Conservation (phyloP, 2,113 vertebrate species). For the Polypterus senegalus region DNA sequence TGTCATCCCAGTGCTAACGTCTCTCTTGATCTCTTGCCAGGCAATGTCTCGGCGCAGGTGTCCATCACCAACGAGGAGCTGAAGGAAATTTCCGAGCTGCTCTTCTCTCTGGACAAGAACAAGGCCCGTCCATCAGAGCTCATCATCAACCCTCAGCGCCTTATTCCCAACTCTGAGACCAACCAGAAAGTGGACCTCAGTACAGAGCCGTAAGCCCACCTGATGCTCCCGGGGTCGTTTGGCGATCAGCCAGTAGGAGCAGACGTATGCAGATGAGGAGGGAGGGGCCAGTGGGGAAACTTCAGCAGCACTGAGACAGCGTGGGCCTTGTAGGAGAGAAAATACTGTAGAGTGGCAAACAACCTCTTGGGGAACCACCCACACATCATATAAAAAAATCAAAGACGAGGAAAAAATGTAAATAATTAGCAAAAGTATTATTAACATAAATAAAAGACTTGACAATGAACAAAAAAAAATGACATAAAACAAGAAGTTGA, state of each 20-base stretch:
- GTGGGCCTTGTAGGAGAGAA: no score
- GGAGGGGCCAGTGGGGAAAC: no score
- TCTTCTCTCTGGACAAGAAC: conserved; percentile 65
- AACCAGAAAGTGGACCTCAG: conserved; percentile 41
- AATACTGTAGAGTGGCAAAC: background rate
- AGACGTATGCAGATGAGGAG: no score
- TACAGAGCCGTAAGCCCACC: conserved; percentile 49
- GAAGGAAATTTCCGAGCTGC: conserved; percentile 58
- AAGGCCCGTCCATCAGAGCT: conserved; percentile 56
- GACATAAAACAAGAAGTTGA: no score
- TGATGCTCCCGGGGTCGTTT: background rate
- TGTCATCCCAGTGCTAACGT: no score
- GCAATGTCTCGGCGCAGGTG: conserved; percentile 12
- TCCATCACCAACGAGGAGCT: conserved; percentile 56
- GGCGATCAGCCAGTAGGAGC: no score
- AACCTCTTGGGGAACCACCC: background rate
- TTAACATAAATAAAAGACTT: no score
- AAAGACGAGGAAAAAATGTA: no score
- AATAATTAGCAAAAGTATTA: no score
- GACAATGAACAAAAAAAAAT: no score
- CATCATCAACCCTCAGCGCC: conserved; percentile 57
- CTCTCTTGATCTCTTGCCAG: background rate
- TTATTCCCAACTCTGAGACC: conserved; percentile 37
- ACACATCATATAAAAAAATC: background rate
- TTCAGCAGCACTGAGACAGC: no score